Percentiles rank a stretch among this genome's conserved stretches.
Evolutionary conservation across 2,797 vertebrate species (phyloP).

Genomic region (Tarsius wallacei): DNA sequence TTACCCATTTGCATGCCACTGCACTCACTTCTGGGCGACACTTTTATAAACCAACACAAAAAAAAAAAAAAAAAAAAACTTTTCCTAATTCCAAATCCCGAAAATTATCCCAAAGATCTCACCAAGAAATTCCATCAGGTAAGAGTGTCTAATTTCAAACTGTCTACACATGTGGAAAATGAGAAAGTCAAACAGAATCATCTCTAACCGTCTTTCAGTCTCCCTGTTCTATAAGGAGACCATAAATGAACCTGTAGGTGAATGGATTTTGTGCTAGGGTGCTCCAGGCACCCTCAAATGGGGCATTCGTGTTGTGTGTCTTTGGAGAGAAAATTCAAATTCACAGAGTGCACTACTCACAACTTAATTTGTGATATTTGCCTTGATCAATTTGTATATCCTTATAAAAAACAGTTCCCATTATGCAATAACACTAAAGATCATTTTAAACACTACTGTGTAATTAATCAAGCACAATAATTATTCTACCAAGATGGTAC

Average conservation of each 20-base stretch:
- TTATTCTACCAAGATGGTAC: neutral
- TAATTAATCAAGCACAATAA: neutral
- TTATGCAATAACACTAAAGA: neutral
- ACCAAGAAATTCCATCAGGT: neutral
- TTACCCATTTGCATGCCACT: too few relatives aligned
- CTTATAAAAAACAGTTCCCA: neutral
- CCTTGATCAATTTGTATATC: neutral
- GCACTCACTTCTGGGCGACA: too few relatives aligned
- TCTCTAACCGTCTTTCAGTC: neutral
- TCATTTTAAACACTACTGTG: neutral
- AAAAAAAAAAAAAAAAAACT: too few relatives aligned
- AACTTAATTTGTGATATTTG: neutral
- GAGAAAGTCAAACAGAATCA: neutral
- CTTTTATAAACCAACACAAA: too few relatives aligned
- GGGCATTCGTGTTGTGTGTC: neutral
- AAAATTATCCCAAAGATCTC: neutral
- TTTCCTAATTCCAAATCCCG: neutral
- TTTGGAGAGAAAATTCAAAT: neutral
- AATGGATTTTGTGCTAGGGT: neutral
- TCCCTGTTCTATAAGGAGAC: neutral
- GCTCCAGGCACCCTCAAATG: neutral
- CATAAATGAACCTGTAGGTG: neutral
- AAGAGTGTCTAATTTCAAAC: neutral
- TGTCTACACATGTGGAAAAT: neutral
- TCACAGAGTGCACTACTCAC: neutral